A percentile compares a stretch with the other conserved stretches of the same genome.
Evolutionary conservation across 2,113 vertebrate genomes (phyloP).

Genomic region (Vanacampus margaritifer): DNA sequence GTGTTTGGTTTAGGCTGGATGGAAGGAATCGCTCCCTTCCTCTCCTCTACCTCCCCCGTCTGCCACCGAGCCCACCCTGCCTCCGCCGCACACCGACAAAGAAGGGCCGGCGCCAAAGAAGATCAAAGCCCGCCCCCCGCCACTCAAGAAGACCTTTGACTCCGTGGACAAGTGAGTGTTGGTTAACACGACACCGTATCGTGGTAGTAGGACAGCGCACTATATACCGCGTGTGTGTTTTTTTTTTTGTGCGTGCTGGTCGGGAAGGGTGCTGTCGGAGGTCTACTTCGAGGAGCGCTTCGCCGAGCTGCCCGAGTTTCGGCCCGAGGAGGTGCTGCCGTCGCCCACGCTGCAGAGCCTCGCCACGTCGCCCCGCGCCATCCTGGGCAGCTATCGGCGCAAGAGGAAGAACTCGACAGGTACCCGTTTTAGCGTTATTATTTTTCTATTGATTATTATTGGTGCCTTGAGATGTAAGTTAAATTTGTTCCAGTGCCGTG

Average conservation of each 20-base stretch:
- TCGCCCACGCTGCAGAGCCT: slow-evolving; percentile 88
- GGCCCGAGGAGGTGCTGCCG: slow-evolving; percentile 86
- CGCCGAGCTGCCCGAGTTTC: slow-evolving; percentile 87
- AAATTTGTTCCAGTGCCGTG: too few species aligned
- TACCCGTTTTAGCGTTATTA: slow-evolving; percentile 23
- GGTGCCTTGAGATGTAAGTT: too few species aligned
- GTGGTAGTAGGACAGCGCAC: slow-evolving; percentile 8
- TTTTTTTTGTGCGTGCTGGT: slow-evolving; percentile 52
- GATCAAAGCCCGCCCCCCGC: slow-evolving; percentile 86
- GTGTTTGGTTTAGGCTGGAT: slow-evolving; percentile 56
- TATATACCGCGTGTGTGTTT: slow-evolving; percentile 45
- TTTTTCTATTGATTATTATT: too few species aligned
- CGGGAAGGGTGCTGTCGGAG: slow-evolving; percentile 83
- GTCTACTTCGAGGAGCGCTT: slow-evolving; percentile 91
- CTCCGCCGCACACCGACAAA: slow-evolving; percentile 70
- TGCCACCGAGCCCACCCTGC: slow-evolving; percentile 58
- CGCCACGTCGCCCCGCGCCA: slow-evolving; percentile 86
- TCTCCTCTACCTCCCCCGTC: slow-evolving; percentile 67
- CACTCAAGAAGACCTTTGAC: slow-evolving; percentile 89
- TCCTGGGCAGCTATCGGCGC: slow-evolving; percentile 88
- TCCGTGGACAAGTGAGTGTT: slow-evolving; percentile 89
- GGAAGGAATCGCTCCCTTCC: slow-evolving; percentile 70
- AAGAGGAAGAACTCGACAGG: slow-evolving; percentile 92
- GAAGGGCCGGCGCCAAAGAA: slow-evolving; percentile 74
- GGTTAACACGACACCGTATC: background rate